A percentile compares a stretch with the other conserved stretches of the same genome.
Evolutionary conservation across 2,888 invertebrate genomes (phyloP).

Genomic region (Arctia plantaginis): DNA sequence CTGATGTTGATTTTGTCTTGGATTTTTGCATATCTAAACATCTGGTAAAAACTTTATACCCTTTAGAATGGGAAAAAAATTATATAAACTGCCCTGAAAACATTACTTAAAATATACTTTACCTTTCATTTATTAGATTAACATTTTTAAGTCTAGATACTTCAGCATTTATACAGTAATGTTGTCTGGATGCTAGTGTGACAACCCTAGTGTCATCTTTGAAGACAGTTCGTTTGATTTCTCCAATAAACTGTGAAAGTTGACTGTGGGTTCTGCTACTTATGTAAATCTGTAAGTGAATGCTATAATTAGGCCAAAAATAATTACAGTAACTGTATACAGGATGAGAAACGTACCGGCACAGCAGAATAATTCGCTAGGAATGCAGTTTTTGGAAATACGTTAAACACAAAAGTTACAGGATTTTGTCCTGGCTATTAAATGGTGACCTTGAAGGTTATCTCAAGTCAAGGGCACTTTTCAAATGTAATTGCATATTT

Average conservation of each 20-base stretch:
- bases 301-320: not conserved
- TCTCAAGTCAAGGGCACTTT: no score
- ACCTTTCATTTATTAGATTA: conserved; percentile 95
- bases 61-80: not conserved
- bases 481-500: no score
- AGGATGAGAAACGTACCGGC: no score
- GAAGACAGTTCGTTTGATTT: conserved; percentile 94
- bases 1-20: conserved; percentile 85
- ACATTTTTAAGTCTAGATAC: conserved; percentile 91
- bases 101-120: conserved; percentile 28
- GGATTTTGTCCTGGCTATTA: no score
- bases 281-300: conserved; percentile 92
- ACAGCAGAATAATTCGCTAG: no score
- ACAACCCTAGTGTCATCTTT: conserved; percentile 90
- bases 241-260: conserved; percentile 96
- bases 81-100: not conserved
- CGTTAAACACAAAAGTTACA: no score
- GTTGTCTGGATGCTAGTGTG: conserved; percentile 96
- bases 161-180: conserved; percentile 94
- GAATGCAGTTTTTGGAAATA: no score
- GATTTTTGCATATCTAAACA: conserved; percentile 93
- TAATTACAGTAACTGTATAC: not conserved
- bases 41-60: conserved; percentile 64
- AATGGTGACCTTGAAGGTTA: no score
- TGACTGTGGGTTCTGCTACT: conserved; percentile 99